Percentiles rank a stretch among this genome's conserved stretches.
Conservation (phyloP, 2,797 vertebrate genomes). For the Microhierax caerulescens region DNA sequence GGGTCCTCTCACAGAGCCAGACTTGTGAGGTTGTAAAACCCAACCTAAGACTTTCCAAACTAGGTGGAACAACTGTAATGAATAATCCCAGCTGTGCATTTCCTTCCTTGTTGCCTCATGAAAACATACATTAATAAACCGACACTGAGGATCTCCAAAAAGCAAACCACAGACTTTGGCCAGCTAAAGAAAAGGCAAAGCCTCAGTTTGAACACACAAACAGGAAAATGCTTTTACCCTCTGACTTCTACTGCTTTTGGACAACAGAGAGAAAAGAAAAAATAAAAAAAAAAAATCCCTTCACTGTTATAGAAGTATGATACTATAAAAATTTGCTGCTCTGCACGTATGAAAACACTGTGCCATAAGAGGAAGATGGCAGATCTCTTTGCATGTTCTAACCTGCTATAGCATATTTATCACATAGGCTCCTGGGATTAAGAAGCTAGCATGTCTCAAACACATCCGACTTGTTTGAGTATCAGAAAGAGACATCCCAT, state of each 20-base stretch:
- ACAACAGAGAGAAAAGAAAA: not conserved
- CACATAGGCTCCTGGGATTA: not conserved
- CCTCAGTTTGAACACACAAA: not conserved
- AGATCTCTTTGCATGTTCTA: not conserved
- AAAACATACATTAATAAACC: not conserved
- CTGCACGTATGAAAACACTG: not conserved
- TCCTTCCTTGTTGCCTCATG: not conserved
- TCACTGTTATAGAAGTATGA: not conserved
- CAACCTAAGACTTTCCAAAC: not conserved
- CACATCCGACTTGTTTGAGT: not conserved
- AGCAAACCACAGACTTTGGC: not conserved
- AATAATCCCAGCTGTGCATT: not conserved
- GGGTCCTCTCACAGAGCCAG: not conserved
- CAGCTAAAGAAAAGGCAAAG: not conserved
- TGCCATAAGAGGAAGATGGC: not conserved
- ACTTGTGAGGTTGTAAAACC: not conserved
- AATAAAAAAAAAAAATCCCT: not conserved
- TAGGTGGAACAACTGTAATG: not conserved
- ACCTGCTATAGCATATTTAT: not conserved
- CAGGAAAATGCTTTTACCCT: not conserved
- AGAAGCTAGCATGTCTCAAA: conserved; percentile 9
- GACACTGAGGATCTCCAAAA: not conserved
- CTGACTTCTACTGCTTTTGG: not conserved
- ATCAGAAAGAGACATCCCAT: not conserved
- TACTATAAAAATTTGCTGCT: not conserved